phyloP scores from a whole-genome alignment of 2,113 vertebrate species.

The Terrapene triunguis region DNA sequence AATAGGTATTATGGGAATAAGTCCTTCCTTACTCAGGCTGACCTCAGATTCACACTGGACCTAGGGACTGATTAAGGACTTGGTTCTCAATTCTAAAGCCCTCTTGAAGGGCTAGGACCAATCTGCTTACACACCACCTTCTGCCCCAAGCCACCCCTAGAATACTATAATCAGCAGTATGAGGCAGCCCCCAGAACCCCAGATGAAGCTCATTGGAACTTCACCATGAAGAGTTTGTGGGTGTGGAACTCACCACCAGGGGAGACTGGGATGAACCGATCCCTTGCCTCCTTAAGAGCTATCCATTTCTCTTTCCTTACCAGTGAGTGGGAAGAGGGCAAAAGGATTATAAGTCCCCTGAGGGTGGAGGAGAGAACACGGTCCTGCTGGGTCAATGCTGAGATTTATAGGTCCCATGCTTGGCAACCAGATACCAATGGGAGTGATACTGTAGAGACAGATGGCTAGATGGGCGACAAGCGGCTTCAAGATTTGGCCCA shows the following conservation, averaged over 20 bases:
- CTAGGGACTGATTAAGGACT: not conserved
- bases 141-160: not conserved
- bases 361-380: not conserved
- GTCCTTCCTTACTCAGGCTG: not conserved
- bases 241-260: not conserved
- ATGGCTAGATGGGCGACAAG: not conserved
- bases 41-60: not conserved
- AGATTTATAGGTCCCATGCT: not conserved
- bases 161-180: not conserved
- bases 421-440: not conserved
- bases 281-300: not conserved
- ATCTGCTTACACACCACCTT: not conserved
- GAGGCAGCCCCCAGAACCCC: not conserved
- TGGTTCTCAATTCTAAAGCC: not conserved
- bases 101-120: not conserved
- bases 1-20: constrained; percentile 11
- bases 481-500: not conserved
- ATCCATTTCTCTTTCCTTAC: not conserved
- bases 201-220: not conserved
- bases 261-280: not conserved
- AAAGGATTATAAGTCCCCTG: not conserved
- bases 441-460: rapidly evolving
- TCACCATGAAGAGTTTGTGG: not conserved
- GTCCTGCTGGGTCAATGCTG: not conserved
- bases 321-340: not conserved